Evolutionary conservation across 2,113 vertebrate genomes (phyloP).

Genomic region (Microtus ochrogaster): DNA sequence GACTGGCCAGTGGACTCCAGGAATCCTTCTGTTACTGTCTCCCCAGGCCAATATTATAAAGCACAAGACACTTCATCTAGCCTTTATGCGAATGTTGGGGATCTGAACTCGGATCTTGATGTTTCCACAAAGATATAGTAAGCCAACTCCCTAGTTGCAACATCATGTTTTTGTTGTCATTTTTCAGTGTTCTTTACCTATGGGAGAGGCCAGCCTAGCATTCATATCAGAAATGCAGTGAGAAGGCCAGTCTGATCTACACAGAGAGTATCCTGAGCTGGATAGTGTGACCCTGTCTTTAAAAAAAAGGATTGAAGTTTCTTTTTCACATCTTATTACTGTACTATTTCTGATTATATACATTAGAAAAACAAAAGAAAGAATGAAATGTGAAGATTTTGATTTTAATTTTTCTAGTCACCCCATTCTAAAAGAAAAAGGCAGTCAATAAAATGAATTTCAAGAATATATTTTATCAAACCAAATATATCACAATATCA

Average conservation of each 20-base stretch:
- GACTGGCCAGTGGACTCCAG: background rate
- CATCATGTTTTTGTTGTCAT: background rate
- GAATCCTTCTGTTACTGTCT: no score
- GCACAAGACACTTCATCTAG: no score
- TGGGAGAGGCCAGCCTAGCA: background rate
- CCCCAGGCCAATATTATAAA: background rate
- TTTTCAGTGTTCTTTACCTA: background rate
- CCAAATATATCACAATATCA: background rate
- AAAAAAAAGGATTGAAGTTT: background rate
- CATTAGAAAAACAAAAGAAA: background rate
- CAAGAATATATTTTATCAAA: conserved; percentile 12
- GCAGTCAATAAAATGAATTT: conserved; percentile 3
- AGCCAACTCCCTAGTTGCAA: no score
- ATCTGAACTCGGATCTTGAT: no score
- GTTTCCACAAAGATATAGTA: background rate
- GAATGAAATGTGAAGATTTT: background rate
- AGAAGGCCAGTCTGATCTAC: background rate
- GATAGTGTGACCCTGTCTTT: background rate
- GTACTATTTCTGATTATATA: background rate
- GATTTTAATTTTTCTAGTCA: conserved; percentile 20
- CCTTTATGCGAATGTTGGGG: background rate
- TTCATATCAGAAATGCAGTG: background rate
- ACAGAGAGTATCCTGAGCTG: background rate
- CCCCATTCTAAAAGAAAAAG: background rate
- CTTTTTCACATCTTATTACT: background rate